Base-by-base conservation (phyloP, 2,797 vertebrate species). In the Melanotaenia parkinsoni region DNA sequence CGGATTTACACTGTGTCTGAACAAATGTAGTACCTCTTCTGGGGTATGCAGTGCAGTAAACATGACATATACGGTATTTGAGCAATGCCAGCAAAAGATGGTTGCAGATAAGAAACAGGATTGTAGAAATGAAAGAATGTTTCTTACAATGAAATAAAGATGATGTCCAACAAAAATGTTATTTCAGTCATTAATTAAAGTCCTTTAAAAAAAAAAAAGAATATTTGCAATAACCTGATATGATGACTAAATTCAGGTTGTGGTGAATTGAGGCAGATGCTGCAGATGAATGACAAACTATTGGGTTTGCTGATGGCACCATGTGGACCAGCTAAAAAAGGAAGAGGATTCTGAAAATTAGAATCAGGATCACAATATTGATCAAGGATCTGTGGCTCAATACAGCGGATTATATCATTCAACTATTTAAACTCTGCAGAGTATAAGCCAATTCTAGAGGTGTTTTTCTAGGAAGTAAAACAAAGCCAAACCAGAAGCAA, bases 1-100 rank as follows among this genome's bases (percentile, higher is more conserved):
- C 83, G 85, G 80, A 91, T 81, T 83, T 76, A 88, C 78, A 82
- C 83, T 75, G 71, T 91, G 82, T 91, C 75, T 68, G 79, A 89
- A 89, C 77, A 81, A 82, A 86, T 72, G 79, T 87, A 86, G 83
- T 77, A 66, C 54, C 59, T 82, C 62, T 59, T 70, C 57, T 78
- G 65, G 86, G 63, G 79, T 86, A 84, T 92, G 91, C 76, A 76
- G 81, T 85, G 76, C 60, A 60, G 80, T 86, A 70, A 85, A 91
- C 1, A 45, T 63, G 59, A 64, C 18, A 3, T 43, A 5, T 14
- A 18, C 14, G 67, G 59, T 32, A 67, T 62, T 11, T 65, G 26
- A 82, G 70, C 62, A 26, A 76, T 37, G 60, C 58, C 56, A 80
- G 67, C 13, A 54, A 69, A 67, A 73, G 33, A 74, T 60, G 43